A percentile compares a stretch with the other conserved stretches of the same genome.
phyloP scores from a whole-genome alignment of 2,888 invertebrate genomes.

The Papilio protenor region DNA sequence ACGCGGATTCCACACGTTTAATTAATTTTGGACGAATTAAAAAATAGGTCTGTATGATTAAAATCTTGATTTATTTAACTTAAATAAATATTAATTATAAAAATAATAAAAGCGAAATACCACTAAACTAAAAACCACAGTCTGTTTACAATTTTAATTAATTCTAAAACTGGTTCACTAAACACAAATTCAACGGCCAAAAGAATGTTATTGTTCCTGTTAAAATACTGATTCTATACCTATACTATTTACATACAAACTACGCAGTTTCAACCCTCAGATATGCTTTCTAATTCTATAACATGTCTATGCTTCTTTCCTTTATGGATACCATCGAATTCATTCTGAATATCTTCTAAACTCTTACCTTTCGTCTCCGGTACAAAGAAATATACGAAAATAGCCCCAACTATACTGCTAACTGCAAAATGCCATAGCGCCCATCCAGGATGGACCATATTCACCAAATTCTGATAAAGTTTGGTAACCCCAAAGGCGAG shows the following conservation, averaged over 20 bases:
- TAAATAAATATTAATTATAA: constrained; percentile 39
- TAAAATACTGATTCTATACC: constrained; percentile 40
- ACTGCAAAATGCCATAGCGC: constrained; percentile 88
- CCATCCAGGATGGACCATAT: constrained; percentile 83
- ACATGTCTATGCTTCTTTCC: constrained; percentile 75
- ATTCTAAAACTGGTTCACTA: not conserved
- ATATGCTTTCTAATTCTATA: constrained; percentile 70
- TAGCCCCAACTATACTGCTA: constrained; percentile 83
- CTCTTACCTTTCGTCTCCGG: constrained; percentile 88
- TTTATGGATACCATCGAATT: constrained; percentile 77
- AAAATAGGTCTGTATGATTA: not conserved
- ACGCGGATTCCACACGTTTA: not conserved
- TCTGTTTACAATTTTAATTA: constrained; percentile 16
- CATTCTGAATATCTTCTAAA: constrained; percentile 82
- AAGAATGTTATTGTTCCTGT: constrained; percentile 3
- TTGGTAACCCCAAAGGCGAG: constrained; percentile 87
- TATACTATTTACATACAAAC: constrained; percentile 16
- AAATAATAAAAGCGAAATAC: constrained; percentile 3
- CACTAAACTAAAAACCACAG: constrained; percentile 31
- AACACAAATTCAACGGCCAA: not conserved
- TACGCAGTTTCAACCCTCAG: constrained; percentile 18
- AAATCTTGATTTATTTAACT: constrained; percentile 22
- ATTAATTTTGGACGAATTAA: not conserved
- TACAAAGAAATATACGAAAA: constrained; percentile 87
- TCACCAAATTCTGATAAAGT: constrained; percentile 85